Conservation (phyloP, 2,797 vertebrate species). For the Nyctalus aviator region DNA sequence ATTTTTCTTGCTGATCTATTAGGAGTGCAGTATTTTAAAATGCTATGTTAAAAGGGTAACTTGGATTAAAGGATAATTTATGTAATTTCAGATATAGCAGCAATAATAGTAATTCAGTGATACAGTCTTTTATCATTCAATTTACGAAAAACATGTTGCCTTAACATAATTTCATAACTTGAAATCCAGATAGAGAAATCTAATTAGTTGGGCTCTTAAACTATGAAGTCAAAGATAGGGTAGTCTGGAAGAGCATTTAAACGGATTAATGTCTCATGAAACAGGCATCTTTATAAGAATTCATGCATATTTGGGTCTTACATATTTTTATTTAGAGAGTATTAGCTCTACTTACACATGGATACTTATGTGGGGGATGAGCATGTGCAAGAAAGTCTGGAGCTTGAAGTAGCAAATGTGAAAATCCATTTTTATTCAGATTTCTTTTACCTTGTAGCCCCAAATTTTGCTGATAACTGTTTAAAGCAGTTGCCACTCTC, state of each 20-base stretch:
- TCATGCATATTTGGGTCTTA: background rate
- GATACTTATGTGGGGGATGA: background rate
- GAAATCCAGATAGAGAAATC: slow-evolving; percentile 67
- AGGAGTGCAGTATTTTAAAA: slow-evolving; percentile 12
- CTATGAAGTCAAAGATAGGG: slow-evolving; percentile 45
- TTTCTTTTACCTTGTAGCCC: slow-evolving; percentile 12
- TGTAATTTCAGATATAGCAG: slow-evolving; percentile 41
- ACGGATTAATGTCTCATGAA: slow-evolving; percentile 55
- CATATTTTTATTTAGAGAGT: slow-evolving; percentile 55
- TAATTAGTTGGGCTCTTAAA: slow-evolving; percentile 67
- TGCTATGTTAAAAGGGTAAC: slow-evolving; percentile 16
- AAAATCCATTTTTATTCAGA: slow-evolving; percentile 8
- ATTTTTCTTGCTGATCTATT: slow-evolving; percentile 57
- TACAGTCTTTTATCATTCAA: slow-evolving; percentile 43
- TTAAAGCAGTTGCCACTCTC: slow-evolving; percentile 11
- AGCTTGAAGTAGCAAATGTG: slow-evolving; percentile 38
- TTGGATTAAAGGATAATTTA: slow-evolving; percentile 61
- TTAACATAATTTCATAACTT: slow-evolving; percentile 63
- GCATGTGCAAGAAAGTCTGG: background rate
- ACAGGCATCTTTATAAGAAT: slow-evolving; percentile 49
- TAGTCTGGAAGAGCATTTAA: slow-evolving; percentile 58
- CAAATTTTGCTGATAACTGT: slow-evolving; percentile 15
- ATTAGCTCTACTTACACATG: background rate
- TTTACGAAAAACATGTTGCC: slow-evolving; percentile 64
- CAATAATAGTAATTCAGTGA: slow-evolving; percentile 46